Evolutionary conservation across 2,888 invertebrate species (phyloP).

Genomic region (Drosophila emarginata): DNA sequence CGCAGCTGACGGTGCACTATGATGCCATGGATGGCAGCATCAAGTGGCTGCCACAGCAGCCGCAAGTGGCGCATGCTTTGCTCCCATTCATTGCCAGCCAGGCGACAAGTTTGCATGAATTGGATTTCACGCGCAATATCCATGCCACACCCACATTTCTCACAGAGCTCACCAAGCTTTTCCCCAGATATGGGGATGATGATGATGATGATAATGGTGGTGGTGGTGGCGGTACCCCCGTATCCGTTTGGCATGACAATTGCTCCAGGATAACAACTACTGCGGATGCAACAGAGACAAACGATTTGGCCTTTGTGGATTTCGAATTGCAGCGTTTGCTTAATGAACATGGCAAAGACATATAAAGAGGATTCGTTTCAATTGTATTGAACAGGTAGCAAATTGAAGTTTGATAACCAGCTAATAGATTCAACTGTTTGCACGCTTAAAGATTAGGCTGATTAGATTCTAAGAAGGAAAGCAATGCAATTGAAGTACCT

Average conservation of each 20-base stretch:
- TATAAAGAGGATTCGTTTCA: slow-evolving; percentile 13
- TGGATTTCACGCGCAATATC: slow-evolving; percentile 67
- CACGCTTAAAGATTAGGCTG: slow-evolving; percentile 4
- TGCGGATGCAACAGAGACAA: slow-evolving; percentile 35
- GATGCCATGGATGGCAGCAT: slow-evolving; percentile 58
- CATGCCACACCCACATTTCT: slow-evolving; percentile 66
- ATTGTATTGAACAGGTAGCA: background rate
- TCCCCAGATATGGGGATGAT: slow-evolving; percentile 23
- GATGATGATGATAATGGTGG: background rate
- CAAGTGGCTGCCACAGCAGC: slow-evolving; percentile 63
- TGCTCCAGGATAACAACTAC: slow-evolving; percentile 39
- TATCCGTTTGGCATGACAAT: slow-evolving; percentile 52
- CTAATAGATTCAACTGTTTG: slow-evolving; percentile 7
- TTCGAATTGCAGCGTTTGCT: slow-evolving; percentile 53
- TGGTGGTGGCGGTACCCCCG: background rate
- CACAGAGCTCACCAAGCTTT: slow-evolving; percentile 39
- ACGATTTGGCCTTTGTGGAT: slow-evolving; percentile 63
- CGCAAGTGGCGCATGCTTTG: slow-evolving; percentile 54
- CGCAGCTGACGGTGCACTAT: slow-evolving; percentile 58
- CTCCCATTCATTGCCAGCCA: slow-evolving; percentile 57
- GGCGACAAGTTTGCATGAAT: slow-evolving; percentile 52
- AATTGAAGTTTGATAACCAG: background rate
- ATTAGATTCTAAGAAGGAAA: slow-evolving; percentile 4
- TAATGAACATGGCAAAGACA: slow-evolving; percentile 43
- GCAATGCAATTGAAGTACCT: slow-evolving; percentile 1